These are phyloP conservation scores for Nothura maculosa DNA, from an alignment of 2,797 vertebrate species.

Conservation along the genomic window DNA sequence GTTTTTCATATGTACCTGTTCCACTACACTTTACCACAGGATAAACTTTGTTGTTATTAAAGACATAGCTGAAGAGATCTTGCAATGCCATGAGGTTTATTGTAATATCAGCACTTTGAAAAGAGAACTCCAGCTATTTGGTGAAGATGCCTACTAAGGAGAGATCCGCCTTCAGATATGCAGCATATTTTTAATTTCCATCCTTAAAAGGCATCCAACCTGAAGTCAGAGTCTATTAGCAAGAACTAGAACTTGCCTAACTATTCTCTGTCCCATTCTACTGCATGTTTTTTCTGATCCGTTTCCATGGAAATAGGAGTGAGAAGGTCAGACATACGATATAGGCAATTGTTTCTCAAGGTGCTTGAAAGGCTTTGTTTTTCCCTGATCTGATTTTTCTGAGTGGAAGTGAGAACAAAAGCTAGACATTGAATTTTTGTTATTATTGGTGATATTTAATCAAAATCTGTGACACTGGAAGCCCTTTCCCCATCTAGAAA, in stretches of 20 bases:
- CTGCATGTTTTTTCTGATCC: background rate
- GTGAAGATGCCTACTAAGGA: background rate
- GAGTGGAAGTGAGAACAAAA: background rate
- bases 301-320: conserved; percentile 43
- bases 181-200: background rate
- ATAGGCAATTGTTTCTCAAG: conserved; percentile 27
- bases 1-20: background rate
- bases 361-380: conserved; percentile 9
- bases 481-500: background rate
- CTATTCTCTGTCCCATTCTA: background rate
- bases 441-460: background rate
- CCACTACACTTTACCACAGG: background rate
- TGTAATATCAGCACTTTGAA: background rate
- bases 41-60: background rate
- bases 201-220: background rate
- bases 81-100: background rate
- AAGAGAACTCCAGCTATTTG: background rate
- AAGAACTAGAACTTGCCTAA: background rate
- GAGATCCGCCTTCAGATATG: background rate
- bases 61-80: background rate
- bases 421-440: background rate
- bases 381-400: background rate
- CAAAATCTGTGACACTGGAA: background rate
- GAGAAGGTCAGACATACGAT: background rate
- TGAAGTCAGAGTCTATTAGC: background rate